phyloP scores from a whole-genome alignment of 2,797 vertebrate species.

The Caiman crocodilus region DNA sequence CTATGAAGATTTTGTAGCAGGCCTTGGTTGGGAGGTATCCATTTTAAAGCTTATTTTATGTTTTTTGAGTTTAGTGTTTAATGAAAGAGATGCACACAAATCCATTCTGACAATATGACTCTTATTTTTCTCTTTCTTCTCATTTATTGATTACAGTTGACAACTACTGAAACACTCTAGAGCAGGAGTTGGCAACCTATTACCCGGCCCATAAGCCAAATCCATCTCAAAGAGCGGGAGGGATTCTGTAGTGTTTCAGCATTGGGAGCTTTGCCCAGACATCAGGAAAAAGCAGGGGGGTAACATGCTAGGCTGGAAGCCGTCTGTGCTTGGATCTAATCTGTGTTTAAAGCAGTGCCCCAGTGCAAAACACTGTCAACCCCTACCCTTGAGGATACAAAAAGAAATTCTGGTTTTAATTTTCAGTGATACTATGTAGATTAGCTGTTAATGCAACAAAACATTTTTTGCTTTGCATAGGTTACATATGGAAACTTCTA shows the following conservation, averaged over 20 bases:
- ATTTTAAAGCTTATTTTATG: conserved; percentile 47
- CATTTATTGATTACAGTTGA: conserved; percentile 23
- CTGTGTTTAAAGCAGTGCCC: too few relatives aligned
- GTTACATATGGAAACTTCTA: not conserved
- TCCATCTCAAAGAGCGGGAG: too few relatives aligned
- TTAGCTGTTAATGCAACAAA: not conserved
- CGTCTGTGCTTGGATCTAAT: too few relatives aligned
- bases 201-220: too few relatives aligned
- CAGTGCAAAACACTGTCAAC: too few relatives aligned
- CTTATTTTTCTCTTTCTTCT: conserved; percentile 8
- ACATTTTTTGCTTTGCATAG: not conserved
- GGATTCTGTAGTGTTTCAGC: too few relatives aligned
- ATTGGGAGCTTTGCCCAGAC: too few relatives aligned
- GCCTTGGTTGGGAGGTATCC: conserved; percentile 97
- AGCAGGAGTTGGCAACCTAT: too few relatives aligned
- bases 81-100: conserved; percentile 12
- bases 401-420: conserved; percentile 7
- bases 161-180: not conserved
- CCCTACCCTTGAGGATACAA: not conserved
- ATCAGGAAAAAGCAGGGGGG: too few relatives aligned
- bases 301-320: too few relatives aligned
- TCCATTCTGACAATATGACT: not conserved
- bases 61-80: not conserved
- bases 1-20: conserved; percentile 98
- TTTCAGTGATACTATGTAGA: conserved; percentile 6